Base-by-base conservation (phyloP, 2,113 vertebrate genomes). In the Dascyllus trimaculatus region DNA sequence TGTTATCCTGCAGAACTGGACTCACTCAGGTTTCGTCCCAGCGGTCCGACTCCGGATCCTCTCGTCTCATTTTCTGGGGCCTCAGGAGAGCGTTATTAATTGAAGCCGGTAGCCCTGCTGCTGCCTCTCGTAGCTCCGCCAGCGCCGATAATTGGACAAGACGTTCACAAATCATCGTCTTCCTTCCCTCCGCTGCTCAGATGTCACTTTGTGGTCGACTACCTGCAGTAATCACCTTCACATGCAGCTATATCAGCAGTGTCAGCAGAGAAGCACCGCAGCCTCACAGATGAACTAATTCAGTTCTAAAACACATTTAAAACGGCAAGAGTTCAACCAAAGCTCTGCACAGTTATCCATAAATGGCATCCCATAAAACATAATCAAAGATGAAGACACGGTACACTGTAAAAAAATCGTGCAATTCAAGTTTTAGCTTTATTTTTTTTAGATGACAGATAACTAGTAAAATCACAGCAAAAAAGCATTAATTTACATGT, bases 101-200 rank as follows among this genome's bases (percentile, higher is more conserved):
- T 86, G 81, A 74, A 83, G 74, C 29, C 29, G 29, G 29, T 29
- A 29, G 29, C 32, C 9, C 32, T 29, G 26, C 54, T 70, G 22
- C 61, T 64, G n/a, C n/a, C n/a, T 75, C 84, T 64, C 59, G 52
- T 61, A 32, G 52, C 63, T 62, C 69, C 59, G 81, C 78, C 73
- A 1, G 64, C 32, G 1, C 78, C 57, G 78, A 85, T 89, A 89
- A 89, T 89, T 89, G 77, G 85, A 86, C 64, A 51, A 78, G 88
- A 85, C 68, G 40, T 75, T 85, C 77, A 89, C 79, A 85, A 86
- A 79, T 86, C 85, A 64, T 59, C 45, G 5, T 70, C 68, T 48
- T 52, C 35, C 52, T 11, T 43, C 43, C 46, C 24, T 14, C 54
- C 62, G 26, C 61, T 11, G 8, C 21, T 43, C 15, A 40, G 59